Base-by-base conservation (phyloP, 1,140 invertebrate species). In the Aphaenogaster floridana region DNA sequence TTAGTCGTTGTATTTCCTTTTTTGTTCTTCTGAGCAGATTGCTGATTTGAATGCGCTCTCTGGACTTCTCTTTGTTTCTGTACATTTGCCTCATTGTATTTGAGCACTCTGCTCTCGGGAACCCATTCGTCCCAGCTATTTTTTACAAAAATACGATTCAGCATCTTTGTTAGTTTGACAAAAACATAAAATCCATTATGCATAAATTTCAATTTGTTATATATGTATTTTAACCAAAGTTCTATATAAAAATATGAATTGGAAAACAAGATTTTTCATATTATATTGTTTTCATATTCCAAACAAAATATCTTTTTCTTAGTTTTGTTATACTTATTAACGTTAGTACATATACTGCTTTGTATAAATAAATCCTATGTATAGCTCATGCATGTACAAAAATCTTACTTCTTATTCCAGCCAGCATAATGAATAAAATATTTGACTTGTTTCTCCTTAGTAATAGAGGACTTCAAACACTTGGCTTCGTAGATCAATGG, bases 51-150 rank as follows among this genome's bases (percentile, higher is more conserved):
- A 92, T 98, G 97, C n/a, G 97, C 97, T 96, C 97, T 97, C 91
- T 98, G 97, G 36, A 99, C 96, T 95, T 99, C 98, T 93, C 98
- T 98, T 94, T 99, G 98, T 89, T 97, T 97, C 91, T 98, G 97
- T 0, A 99, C 96, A 95, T 99, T 99, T 6, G 97, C 97, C 88
- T 99, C 98, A 95, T 98, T 99, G 91, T 97, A 98, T 94, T 99
- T 99, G 9, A 99, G 95, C 8, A 99, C 98, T 94, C 99, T 95
- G 91, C 97, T 98, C 95, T 99, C 99, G 0, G 98, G 98, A 13
- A 99, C 99, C 99, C 99, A 99, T 96, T 99, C 99, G 94, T 99
- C 99, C 99, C 99, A 99, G 96, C 98, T 99, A 86, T 42, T 78
- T 59, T 59, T 59, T 42, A 64, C 21, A 54, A 86, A 7, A 64